These are phyloP conservation scores for Galleria mellonella DNA, from an alignment of 1,140 invertebrate species.

Conservation along the genomic window DNA sequence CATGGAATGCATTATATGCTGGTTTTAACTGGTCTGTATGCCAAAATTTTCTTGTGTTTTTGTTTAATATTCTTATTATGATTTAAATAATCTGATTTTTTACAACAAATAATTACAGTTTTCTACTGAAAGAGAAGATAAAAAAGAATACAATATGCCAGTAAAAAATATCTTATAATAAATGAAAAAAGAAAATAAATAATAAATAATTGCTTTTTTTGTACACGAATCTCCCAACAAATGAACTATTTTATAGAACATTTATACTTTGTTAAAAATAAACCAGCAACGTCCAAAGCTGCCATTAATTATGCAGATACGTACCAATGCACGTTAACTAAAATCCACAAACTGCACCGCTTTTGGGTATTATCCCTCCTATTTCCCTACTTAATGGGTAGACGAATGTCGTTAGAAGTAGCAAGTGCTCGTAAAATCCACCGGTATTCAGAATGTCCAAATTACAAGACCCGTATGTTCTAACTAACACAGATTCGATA, in stretches of 20 bases:
- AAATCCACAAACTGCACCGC: slow-evolving; percentile 48
- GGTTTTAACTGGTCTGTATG: neutral
- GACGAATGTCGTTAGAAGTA: slow-evolving; percentile 62
- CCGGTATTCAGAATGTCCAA: slow-evolving; percentile 30
- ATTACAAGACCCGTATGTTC: slow-evolving; percentile 16
- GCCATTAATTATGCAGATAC: slow-evolving; percentile 41
- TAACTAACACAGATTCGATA: no score
- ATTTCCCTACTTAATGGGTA: slow-evolving; percentile 62
- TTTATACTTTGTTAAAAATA: slow-evolving; percentile 6
- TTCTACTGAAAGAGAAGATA: no score
- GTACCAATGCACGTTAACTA: slow-evolving; percentile 34
- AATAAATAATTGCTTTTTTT: no score
- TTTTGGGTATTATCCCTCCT: slow-evolving; percentile 56
- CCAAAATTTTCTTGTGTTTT: slow-evolving; percentile 8
- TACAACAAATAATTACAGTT: no score
- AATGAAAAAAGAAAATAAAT: no score
- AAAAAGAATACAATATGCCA: no score
- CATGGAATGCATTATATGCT: slow-evolving; percentile 7
- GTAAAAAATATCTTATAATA: no score
- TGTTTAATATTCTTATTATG: no score
- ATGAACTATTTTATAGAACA: slow-evolving; percentile 7
- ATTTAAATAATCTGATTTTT: no score
- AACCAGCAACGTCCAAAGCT: slow-evolving; percentile 28
- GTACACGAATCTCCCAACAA: no score
- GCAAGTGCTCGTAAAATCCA: slow-evolving; percentile 55